A percentile compares a stretch with the other conserved stretches of the same genome.
Conservation (phyloP, 1,140 invertebrate species). For the Saxidomus purpurata region DNA sequence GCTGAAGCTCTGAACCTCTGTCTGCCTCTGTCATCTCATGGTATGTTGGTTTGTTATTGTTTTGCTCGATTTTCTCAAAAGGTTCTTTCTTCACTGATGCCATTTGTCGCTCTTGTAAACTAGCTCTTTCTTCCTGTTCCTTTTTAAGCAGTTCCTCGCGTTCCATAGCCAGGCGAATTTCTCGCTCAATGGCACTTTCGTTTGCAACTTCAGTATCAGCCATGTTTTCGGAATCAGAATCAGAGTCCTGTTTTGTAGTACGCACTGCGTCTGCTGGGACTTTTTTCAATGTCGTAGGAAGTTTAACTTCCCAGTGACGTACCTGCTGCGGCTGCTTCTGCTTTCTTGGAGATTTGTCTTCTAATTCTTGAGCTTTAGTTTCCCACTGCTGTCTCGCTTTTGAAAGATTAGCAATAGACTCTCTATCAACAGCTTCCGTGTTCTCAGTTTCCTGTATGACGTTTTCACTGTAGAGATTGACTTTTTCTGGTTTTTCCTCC, state of each 20-base stretch:
- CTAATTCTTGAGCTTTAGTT: slow-evolving; percentile 56
- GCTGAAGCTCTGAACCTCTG: slow-evolving; percentile 78
- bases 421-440: slow-evolving; percentile 79
- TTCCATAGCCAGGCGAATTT: slow-evolving; percentile 88
- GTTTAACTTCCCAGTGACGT: slow-evolving; percentile 81
- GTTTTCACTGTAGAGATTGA: slow-evolving; percentile 83
- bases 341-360: slow-evolving; percentile 49
- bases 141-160: slow-evolving; percentile 85
- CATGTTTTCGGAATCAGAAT: slow-evolving; percentile 60
- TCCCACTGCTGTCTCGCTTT: slow-evolving; percentile 82
- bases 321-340: slow-evolving; percentile 57
- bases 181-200: slow-evolving; percentile 89
- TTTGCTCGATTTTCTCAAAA: slow-evolving; percentile 70
- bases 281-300: slow-evolving; percentile 65
- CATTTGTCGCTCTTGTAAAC: slow-evolving; percentile 70
- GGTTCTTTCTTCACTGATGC: slow-evolving; percentile 63
- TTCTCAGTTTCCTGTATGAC: slow-evolving; percentile 80
- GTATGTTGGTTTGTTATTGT: slow-evolving; percentile 78
- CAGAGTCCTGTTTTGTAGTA: slow-evolving; percentile 25
- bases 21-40: slow-evolving; percentile 84
- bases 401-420: slow-evolving; percentile 81
- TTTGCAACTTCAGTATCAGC: slow-evolving; percentile 77
- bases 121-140: slow-evolving; percentile 78
- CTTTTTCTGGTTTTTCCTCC: slow-evolving; percentile 76
- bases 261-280: slow-evolving; percentile 37